Evolutionary conservation across 2,113 vertebrate genomes (phyloP), one percentile per base, ranked within the genome.

Genomic region (Manacus vitellinus): DNA sequence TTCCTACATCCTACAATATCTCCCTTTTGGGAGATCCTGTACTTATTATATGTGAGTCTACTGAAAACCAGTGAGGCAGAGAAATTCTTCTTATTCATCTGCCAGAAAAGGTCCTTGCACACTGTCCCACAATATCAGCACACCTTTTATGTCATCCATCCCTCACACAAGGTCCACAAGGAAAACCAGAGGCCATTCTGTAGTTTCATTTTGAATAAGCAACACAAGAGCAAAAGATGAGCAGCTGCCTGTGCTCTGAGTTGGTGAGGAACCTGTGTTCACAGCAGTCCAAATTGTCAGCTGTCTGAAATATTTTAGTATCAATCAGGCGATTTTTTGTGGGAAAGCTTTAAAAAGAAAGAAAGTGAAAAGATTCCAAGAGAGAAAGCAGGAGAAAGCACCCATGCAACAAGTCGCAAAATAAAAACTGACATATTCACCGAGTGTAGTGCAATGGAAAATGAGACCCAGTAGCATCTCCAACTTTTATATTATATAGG

Each of bases 181-280:
- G 41, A 66, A 86, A 89, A 56, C 19, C 14, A 70, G 33, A 59
- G 18, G 25, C 12, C 9, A 0, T 23, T 73, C 43, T 2, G 2
- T 51, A 56, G 22, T 28, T 82, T 63, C 19, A 12, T 72, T 76
- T 58, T 43, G 37, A 85, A 76, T 33, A 41, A 66, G 10, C 18
- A 58, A 20, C 3, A 12, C 6, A 25, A 79, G 67, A 70, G 41
- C 9, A 56, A 16, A 3, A 63, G 41, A 75, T 43, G 33, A 89
- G 5, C 13, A 54, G 41, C 67, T 2, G 3, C 28, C n/a, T 4
- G 6, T 54, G 24, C 63, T 83, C 41, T 0, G 0, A 66, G 49
- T 46, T 73, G 54, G 47, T 4, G 3, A 90, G 59, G 70, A 56
- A 16, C 9, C 76, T 58, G 21, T 28, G 27, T 67, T 93, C 47